These are phyloP conservation scores for Sakesphorus luctuosus DNA, from an alignment of 2,113 vertebrate genomes.

Conservation along the genomic window DNA sequence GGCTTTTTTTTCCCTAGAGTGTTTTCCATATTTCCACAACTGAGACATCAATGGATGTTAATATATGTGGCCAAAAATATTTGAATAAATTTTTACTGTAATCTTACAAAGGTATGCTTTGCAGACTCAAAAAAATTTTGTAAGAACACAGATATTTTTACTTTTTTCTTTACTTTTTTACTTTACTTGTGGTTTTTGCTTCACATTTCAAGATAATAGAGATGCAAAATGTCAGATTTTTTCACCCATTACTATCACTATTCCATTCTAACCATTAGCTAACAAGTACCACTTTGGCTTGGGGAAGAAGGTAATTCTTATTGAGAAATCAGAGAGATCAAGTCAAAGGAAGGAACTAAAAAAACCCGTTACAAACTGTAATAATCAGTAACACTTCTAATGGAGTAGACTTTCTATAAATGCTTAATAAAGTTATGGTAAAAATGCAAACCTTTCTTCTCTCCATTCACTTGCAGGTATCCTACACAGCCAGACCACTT, in stretches of 20 bases:
- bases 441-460: not conserved
- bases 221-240: not conserved
- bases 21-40: not conserved
- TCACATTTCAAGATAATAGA: not conserved
- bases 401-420: not conserved
- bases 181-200: not conserved
- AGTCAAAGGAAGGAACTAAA: not conserved
- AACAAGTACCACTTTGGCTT: not conserved
- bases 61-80: not conserved
- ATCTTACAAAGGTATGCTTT: not conserved
- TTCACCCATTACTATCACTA: not conserved
- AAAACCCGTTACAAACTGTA: not conserved
- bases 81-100: not conserved
- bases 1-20: not conserved
- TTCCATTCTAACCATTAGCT: conserved; percentile 37
- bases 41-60: not conserved
- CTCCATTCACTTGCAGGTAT: not conserved
- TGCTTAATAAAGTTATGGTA: not conserved
- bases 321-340: not conserved
- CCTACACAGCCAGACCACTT: not conserved
- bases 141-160: not conserved
- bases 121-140: not conserved
- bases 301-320: not conserved
- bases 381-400: not conserved
- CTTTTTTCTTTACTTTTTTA: too few relatives aligned